A percentile compares a stretch with the other conserved stretches of the same genome.
These are phyloP conservation scores for Emydoidea blandingii DNA, from an alignment of 2,797 vertebrate genomes.

Conservation along the genomic window DNA sequence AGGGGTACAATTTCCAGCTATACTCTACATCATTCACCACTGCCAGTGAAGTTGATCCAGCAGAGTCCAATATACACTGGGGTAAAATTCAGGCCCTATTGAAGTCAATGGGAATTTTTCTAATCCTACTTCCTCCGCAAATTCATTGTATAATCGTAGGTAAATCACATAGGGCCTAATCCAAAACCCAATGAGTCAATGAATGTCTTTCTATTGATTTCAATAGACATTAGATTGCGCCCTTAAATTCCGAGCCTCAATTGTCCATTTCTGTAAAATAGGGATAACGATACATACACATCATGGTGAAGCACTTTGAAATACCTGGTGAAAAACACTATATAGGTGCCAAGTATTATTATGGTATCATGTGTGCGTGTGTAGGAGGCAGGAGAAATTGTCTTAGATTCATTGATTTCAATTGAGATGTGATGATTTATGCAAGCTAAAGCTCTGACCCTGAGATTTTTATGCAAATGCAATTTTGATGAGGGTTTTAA, in stretches of 20 bases:
- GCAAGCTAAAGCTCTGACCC: background rate
- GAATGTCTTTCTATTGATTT: slow-evolving; percentile 19
- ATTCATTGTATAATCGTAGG: background rate
- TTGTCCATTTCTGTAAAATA: slow-evolving; percentile 1
- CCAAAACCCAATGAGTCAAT: background rate
- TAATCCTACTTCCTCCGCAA: background rate
- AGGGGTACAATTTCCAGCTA: background rate
- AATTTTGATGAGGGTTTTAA: background rate
- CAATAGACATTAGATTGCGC: background rate
- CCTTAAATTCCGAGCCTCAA: background rate
- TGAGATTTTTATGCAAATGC: background rate
- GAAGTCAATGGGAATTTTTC: background rate
- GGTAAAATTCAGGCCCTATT: background rate
- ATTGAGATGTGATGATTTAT: background rate
- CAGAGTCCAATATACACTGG: background rate
- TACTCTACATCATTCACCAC: background rate
- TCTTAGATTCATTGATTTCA: background rate
- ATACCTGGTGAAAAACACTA: background rate
- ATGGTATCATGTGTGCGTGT: background rate
- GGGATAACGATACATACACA: background rate
- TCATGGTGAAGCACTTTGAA: background rate
- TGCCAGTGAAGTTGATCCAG: background rate
- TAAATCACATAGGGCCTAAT: background rate
- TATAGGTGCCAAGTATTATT: background rate
- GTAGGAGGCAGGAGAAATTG: background rate